These are phyloP conservation scores for Erinaceus europaeus DNA, from an alignment of 2,113 vertebrate genomes.

Conservation along the genomic window DNA sequence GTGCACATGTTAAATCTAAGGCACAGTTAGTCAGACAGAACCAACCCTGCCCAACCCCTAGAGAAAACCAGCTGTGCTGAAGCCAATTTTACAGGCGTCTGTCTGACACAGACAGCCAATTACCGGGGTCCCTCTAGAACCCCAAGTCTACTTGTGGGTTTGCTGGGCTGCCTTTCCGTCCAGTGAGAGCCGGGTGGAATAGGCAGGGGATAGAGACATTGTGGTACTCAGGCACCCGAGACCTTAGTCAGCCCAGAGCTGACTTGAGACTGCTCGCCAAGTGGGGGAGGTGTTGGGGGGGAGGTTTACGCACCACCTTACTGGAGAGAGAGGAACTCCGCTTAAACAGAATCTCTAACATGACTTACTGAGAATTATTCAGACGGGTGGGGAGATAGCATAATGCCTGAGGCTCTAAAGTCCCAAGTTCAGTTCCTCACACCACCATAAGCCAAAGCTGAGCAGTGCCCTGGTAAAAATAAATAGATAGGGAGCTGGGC, in stretches of 20 bases:
- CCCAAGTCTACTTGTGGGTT: not conserved
- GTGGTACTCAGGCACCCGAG: not conserved
- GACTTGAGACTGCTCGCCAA: not conserved
- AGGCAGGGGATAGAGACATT: not conserved
- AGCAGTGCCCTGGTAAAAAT: too few relatives aligned
- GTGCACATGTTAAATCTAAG: not conserved
- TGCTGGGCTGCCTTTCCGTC: not conserved
- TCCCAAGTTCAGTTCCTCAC: too few relatives aligned
- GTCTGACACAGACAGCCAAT: constrained; percentile 57
- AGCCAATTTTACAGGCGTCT: constrained; percentile 58
- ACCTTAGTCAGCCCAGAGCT: not conserved
- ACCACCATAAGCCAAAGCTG: too few relatives aligned
- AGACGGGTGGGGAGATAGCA: too few relatives aligned
- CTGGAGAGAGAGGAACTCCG: not conserved
- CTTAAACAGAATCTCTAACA: not conserved
- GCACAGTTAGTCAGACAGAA: constrained; percentile 52
- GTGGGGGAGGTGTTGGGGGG: too few relatives aligned
- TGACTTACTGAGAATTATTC: too few relatives aligned
- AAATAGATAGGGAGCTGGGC: too few relatives aligned
- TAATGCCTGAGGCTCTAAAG: too few relatives aligned
- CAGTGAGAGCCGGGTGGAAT: not conserved
- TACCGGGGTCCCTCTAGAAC: constrained; percentile 61
- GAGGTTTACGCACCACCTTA: not conserved
- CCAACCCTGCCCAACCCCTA: constrained; percentile 14
- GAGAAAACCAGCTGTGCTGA: constrained; percentile 68